phyloP scores from a whole-genome alignment of 1,140 invertebrate genomes.

The Cyrtorhinus lividipennis region DNA sequence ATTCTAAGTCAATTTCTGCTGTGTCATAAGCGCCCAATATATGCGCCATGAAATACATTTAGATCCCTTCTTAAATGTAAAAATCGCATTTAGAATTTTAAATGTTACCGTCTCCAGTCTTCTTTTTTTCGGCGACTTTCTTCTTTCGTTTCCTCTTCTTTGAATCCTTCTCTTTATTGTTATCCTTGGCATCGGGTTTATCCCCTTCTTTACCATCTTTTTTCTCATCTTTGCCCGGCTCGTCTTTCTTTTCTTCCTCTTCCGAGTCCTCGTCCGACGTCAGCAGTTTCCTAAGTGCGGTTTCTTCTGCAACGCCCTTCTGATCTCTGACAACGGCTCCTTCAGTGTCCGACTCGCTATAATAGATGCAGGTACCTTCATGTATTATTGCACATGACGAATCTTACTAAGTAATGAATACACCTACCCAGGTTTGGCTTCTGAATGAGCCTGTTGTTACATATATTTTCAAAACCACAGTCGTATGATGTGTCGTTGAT shows the following conservation, averaged over 20 bases:
- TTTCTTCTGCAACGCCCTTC: conserved; percentile 58
- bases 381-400: too few relatives aligned
- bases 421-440: too few relatives aligned
- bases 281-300: conserved; percentile 68
- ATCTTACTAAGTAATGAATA: too few relatives aligned
- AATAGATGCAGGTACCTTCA: too few relatives aligned
- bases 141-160: conserved; percentile 38
- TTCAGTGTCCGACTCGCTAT: conserved; percentile 59
- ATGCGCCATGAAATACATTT: too few relatives aligned
- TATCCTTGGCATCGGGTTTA: conserved; percentile 40
- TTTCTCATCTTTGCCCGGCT: conserved; percentile 27
- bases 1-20: too few relatives aligned
- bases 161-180: conserved; percentile 39
- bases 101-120: conserved; percentile 17
- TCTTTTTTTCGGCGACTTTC: conserved; percentile 18
- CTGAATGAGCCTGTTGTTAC: too few relatives aligned
- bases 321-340: conserved; percentile 52
- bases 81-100: too few relatives aligned
- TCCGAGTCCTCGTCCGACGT: conserved; percentile 82
- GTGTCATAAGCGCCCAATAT: too few relatives aligned
- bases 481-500: too few relatives aligned
- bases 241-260: conserved; percentile 65
- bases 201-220: conserved; percentile 40
- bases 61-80: too few relatives aligned
- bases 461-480: too few relatives aligned